A percentile compares a stretch with the other conserved stretches of the same genome.
Evolutionary conservation across 2,888 invertebrate species (phyloP).

Genomic region (Trypoxylon attenuatum): DNA sequence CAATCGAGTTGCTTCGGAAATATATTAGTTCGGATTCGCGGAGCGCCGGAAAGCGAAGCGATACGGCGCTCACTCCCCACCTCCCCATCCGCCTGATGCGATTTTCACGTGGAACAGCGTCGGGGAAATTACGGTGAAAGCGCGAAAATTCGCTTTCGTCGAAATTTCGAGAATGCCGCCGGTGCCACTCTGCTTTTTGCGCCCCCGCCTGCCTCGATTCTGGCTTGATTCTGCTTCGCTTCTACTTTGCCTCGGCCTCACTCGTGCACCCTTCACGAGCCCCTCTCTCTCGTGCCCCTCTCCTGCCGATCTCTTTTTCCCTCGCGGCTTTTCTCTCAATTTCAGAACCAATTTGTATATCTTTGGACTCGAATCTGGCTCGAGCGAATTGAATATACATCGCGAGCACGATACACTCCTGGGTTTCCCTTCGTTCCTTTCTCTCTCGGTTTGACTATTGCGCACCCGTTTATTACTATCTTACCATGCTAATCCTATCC

Average conservation of each 20-base stretch:
- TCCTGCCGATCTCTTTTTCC: conserved; percentile 26
- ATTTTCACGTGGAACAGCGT: conserved; percentile 58
- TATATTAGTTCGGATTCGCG: conserved; percentile 65
- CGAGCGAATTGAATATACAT: conserved; percentile 19
- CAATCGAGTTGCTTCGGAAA: conserved; percentile 64
- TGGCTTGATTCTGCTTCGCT: conserved; percentile 9
- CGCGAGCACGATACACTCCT: too few relatives aligned
- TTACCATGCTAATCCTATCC: conserved; percentile 39
- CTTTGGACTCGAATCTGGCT: conserved; percentile 38
- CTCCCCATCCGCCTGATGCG: conserved; percentile 48
- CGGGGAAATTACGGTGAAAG: conserved; percentile 61
- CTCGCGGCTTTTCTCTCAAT: conserved; percentile 45
- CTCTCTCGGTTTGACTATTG: not conserved
- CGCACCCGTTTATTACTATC: conserved; percentile 2
- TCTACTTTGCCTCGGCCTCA: not conserved
- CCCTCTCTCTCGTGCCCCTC: too few relatives aligned
- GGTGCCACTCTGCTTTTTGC: conserved; percentile 40
- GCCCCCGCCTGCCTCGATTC: not conserved
- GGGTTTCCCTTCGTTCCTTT: not conserved
- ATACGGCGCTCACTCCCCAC: conserved; percentile 43
- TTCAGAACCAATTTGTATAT: conserved; percentile 55
- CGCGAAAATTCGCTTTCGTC: conserved; percentile 62
- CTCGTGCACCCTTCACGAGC: not conserved
- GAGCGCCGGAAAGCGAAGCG: conserved; percentile 57
- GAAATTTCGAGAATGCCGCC: conserved; percentile 56